A percentile compares a stretch with the other conserved stretches of the same genome.
These are phyloP conservation scores for Drosophila borborema DNA, from an alignment of 2,888 invertebrate species.

Conservation along the genomic window DNA sequence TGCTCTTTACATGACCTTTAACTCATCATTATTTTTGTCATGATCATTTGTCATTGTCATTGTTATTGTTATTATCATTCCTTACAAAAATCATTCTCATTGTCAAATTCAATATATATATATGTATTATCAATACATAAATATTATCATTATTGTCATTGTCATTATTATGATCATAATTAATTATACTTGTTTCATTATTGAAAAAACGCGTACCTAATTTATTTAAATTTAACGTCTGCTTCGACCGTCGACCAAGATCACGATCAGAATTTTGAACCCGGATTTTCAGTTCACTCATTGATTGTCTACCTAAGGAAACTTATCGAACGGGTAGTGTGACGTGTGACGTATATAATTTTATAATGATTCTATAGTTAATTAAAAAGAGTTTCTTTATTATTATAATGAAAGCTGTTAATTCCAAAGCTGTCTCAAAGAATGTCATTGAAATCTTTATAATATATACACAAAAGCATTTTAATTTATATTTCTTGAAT, in stretches of 20 bases:
- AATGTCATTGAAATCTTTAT: not conserved
- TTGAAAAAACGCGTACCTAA: not conserved
- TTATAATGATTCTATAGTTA: constrained; percentile 1
- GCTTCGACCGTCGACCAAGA: not conserved
- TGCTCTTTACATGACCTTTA: not conserved
- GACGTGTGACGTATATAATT: not conserved
- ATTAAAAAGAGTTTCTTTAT: not conserved
- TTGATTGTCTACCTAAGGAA: not conserved
- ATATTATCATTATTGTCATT: not conserved
- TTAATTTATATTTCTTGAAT: not conserved
- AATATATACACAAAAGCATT: not conserved
- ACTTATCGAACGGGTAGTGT: constrained; percentile 5
- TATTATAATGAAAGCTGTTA: not conserved
- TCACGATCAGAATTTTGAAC: not conserved
- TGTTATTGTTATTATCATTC: not conserved
- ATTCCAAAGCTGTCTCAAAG: not conserved
- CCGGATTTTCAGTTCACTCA: constrained; percentile 5
- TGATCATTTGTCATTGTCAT: not conserved
- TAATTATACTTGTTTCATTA: not conserved
- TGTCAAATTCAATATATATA: not conserved
- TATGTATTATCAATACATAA: not conserved
- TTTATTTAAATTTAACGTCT: not conserved
- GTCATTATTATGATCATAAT: not conserved
- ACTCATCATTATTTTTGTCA: not conserved
- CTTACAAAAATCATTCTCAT: not conserved